These are phyloP conservation scores for Aproaerema taeniolella DNA, from an alignment of 2,888 invertebrate genomes.

Conservation along the genomic window DNA sequence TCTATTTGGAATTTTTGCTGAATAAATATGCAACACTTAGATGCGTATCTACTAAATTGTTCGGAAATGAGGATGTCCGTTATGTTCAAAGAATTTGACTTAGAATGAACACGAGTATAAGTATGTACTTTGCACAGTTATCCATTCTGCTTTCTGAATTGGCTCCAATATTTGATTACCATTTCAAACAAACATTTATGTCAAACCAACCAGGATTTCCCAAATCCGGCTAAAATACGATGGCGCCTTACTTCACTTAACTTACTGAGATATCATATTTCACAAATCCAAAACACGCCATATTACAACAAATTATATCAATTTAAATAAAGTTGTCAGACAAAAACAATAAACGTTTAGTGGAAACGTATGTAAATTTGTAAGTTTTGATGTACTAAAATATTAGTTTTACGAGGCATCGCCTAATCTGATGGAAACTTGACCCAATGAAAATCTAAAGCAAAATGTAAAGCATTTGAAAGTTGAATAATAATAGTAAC, in stretches of 20 bases:
- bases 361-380: conserved; percentile 11
- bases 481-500: conserved; percentile 2
- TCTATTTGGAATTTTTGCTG: not conserved
- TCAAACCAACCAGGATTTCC: conserved; percentile 1
- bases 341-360: conserved; percentile 16
- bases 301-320: conserved; percentile 5
- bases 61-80: too few species aligned
- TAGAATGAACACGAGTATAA: too few species aligned
- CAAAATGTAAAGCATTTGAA: conserved; percentile 5
- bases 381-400: conserved; percentile 13
- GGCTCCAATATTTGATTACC: too few species aligned
- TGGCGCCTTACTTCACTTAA: conserved; percentile 11
- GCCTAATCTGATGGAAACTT: conserved; percentile 11
- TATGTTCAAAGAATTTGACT: too few species aligned
- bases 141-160: too few species aligned
- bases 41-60: too few species aligned
- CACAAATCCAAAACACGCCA: conserved; percentile 10
- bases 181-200: too few species aligned
- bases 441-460: conserved; percentile 4
- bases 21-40: not conserved
- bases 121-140: too few species aligned
- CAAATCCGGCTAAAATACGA: conserved; percentile 4
- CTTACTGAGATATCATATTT: conserved; percentile 9
- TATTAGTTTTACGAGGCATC: conserved; percentile 11
- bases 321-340: conserved; percentile 17